Evolutionary conservation across 2,113 vertebrate genomes (phyloP).

Genomic region (Ceyx cyanopectus): DNA sequence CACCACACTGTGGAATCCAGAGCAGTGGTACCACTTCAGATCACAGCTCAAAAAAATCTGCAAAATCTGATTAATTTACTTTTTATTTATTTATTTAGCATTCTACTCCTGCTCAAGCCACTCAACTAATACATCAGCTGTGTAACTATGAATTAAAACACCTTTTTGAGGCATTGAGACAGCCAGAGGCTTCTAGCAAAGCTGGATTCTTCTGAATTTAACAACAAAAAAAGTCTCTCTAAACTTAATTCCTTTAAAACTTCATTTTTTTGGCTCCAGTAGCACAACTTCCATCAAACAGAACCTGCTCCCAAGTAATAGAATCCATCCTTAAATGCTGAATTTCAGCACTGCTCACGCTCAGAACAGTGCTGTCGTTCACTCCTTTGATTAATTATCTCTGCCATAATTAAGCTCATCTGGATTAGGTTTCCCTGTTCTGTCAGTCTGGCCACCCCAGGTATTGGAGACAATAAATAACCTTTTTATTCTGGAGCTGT

Average conservation of each 20-base stretch:
- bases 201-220: neutral
- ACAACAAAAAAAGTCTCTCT: neutral
- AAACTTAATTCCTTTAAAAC: accelerated
- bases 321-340: neutral
- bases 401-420: neutral
- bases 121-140: neutral
- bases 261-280: neutral
- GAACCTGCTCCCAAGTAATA: neutral
- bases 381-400: neutral
- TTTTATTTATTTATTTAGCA: neutral
- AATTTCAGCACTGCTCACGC: neutral
- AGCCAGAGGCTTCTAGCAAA: neutral
- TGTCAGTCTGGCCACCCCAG: neutral
- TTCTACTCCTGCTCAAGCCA: neutral
- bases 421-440: neutral
- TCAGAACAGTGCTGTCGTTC: neutral
- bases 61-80: neutral
- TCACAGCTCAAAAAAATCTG: neutral
- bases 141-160: neutral
- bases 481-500: neutral
- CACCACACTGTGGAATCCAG: neutral
- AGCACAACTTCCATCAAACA: neutral
- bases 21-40: neutral
- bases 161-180: neutral
- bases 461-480: neutral